A percentile compares a stretch with the other conserved stretches of the same genome.
Evolutionary conservation across 2,797 vertebrate species (phyloP).

Genomic region (Mus caroli): DNA sequence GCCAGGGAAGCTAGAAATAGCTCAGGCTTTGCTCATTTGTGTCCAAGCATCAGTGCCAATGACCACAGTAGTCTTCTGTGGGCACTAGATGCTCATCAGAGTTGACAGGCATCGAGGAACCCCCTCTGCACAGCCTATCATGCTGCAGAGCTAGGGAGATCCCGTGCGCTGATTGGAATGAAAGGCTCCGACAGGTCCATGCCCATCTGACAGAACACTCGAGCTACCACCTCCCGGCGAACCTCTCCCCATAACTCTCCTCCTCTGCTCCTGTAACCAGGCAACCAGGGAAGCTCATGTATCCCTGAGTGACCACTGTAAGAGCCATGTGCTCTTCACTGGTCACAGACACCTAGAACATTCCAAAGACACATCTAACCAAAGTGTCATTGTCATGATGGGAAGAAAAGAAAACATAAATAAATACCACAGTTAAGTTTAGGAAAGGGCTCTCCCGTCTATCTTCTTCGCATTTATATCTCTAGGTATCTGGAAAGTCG

Average conservation of each 20-base stretch:
- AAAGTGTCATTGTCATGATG: slow-evolving; percentile 62
- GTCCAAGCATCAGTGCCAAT: background rate
- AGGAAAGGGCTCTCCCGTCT: background rate
- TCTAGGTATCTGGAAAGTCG: slow-evolving; percentile 43
- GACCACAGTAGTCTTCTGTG: too few relatives aligned
- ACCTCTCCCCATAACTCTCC: background rate
- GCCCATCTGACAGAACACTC: slow-evolving; percentile 6
- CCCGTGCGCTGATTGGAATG: background rate
- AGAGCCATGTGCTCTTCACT: slow-evolving; percentile 64
- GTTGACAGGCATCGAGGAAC: background rate
- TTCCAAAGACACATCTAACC: slow-evolving; percentile 76
- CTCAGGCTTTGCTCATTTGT: background rate
- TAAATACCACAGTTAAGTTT: background rate
- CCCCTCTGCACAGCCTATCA: rapidly evolving
- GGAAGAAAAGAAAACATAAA: slow-evolving; percentile 49
- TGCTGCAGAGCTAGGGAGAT: background rate
- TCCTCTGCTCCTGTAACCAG: slow-evolving; percentile 77
- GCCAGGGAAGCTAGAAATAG: background rate
- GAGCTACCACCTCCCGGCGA: slow-evolving; percentile 33
- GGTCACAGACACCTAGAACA: slow-evolving; percentile 54
- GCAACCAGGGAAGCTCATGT: slow-evolving; percentile 79
- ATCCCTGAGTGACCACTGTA: background rate
- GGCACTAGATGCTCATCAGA: rapidly evolving
- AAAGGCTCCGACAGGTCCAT: background rate
- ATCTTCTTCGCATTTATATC: slow-evolving; percentile 11